These are phyloP conservation scores for Aurelia aurita complex sp. Pacific DNA, from an alignment of 30 jellyfish, hydroid and myxozoan genomes.

Conservation along the genomic window DNA sequence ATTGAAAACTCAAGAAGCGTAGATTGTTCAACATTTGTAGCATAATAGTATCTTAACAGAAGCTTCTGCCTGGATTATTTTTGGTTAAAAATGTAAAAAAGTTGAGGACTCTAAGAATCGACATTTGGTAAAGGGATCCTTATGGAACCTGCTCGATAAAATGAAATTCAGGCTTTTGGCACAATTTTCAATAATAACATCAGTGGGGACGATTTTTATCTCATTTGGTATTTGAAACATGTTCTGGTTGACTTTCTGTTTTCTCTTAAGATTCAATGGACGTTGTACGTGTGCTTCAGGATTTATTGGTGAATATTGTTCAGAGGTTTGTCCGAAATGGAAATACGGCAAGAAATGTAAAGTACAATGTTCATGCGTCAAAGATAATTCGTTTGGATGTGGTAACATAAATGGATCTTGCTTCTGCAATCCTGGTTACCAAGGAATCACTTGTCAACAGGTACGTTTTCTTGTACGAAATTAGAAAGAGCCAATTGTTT, in stretches of 20 bases:
- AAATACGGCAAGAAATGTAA: conserved; percentile 66
- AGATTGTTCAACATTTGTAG: too few relatives aligned
- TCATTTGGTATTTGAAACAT: too few relatives aligned
- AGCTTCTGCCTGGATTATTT: too few relatives aligned
- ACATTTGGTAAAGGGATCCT: too few relatives aligned
- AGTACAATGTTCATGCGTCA: conserved; percentile 49
- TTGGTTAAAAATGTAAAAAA: too few relatives aligned
- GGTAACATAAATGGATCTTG: conserved; percentile 77
- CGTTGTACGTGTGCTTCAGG: conserved; percentile 86
- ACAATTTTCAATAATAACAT: too few relatives aligned
- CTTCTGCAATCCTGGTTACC: conserved; percentile 78
- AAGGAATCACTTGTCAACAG: conserved; percentile 70
- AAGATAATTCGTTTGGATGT: conserved; percentile 45
- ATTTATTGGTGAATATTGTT: conserved; percentile 75
- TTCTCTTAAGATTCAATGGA: conserved; percentile 73
- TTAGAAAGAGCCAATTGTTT: not conserved
- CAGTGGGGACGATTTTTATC: too few relatives aligned
- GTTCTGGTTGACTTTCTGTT: not conserved
- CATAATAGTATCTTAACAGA: too few relatives aligned
- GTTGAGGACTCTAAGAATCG: too few relatives aligned
- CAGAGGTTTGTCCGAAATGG: conserved; percentile 62
- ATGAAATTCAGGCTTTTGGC: too few relatives aligned
- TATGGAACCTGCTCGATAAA: too few relatives aligned
- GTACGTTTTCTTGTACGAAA: conserved; percentile 22
- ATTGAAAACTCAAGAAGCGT: too few relatives aligned